phyloP scores from a whole-genome alignment of 2,888 invertebrate species.

The Drosophila mimica region DNA sequence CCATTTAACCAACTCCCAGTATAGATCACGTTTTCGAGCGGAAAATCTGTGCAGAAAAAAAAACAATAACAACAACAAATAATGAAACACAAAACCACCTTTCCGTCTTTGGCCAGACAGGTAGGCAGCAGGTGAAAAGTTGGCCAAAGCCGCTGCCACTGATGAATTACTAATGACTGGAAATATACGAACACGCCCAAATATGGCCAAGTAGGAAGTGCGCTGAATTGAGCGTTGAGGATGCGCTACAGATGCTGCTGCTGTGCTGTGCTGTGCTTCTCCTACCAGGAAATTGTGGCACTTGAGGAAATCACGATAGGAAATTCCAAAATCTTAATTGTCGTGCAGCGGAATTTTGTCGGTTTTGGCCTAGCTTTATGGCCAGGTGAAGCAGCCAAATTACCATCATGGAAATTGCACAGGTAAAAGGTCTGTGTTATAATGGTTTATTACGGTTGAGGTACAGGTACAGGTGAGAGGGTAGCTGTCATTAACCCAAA shows the following conservation, averaged over 20 bases:
- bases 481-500: neutral
- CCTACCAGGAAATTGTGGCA: constrained; percentile 69
- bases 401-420: constrained; percentile 49
- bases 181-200: constrained; percentile 42
- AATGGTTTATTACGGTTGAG: constrained; percentile 22
- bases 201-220: constrained; percentile 64
- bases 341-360: constrained; percentile 16
- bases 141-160: constrained; percentile 47
- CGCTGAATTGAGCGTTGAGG: constrained; percentile 40
- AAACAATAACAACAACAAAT: constrained; percentile 18
- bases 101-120: constrained; percentile 7
- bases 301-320: constrained; percentile 57
- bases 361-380: constrained; percentile 39
- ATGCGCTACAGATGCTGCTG: constrained; percentile 59
- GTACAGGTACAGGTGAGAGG: neutral
- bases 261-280: constrained; percentile 7
- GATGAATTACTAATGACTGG: constrained; percentile 69
- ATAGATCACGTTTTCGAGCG: constrained; percentile 65
- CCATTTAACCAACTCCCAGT: constrained; percentile 25
- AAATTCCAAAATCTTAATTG: constrained; percentile 73
- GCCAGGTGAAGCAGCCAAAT: constrained; percentile 34
- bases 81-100: constrained; percentile 18
- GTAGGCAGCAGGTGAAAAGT: constrained; percentile 58
- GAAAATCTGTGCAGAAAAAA: constrained; percentile 54
- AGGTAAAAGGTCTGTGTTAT: constrained; percentile 12